A percentile compares a stretch with the other conserved stretches of the same genome.
These are phyloP conservation scores for Chaetura pelagica DNA, from an alignment of 2,113 vertebrate species.

Conservation along the genomic window DNA sequence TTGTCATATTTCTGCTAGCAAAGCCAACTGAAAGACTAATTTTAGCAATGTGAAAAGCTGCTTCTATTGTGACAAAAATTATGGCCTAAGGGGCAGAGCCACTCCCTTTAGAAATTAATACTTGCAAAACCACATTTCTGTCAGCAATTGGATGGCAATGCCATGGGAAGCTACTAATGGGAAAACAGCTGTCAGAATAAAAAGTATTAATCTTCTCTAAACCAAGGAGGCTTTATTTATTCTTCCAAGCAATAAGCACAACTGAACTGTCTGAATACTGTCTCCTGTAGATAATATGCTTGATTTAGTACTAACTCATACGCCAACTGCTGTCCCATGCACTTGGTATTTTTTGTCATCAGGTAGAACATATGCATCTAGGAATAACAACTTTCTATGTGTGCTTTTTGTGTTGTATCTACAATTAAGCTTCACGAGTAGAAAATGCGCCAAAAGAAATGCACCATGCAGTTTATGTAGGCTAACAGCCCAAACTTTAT, in stretches of 20 bases:
- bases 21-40: constrained; percentile 43
- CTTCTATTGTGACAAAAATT: constrained; percentile 51
- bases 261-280: constrained; percentile 5
- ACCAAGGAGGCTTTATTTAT: constrained; percentile 18
- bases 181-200: constrained; percentile 48
- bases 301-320: not conserved
- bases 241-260: constrained; percentile 19
- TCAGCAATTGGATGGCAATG: constrained; percentile 31
- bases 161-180: constrained; percentile 24
- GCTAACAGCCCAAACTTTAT: not conserved
- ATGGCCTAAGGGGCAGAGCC: constrained; percentile 39
- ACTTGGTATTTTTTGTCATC: not conserved
- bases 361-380: not conserved
- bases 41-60: constrained; percentile 48
- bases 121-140: constrained; percentile 22
- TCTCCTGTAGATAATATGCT: not conserved
- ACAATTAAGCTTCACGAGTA: not conserved
- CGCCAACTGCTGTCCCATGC: not conserved
- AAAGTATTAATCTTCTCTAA: constrained; percentile 5
- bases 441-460: not conserved
- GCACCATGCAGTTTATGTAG: not conserved
- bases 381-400: not conserved
- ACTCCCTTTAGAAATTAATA: constrained; percentile 28
- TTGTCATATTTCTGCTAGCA: constrained; percentile 35
- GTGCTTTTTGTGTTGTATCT: not conserved